Evolutionary conservation across 2,888 invertebrate genomes (phyloP).

Genomic region (Xestia sexstrigata): DNA sequence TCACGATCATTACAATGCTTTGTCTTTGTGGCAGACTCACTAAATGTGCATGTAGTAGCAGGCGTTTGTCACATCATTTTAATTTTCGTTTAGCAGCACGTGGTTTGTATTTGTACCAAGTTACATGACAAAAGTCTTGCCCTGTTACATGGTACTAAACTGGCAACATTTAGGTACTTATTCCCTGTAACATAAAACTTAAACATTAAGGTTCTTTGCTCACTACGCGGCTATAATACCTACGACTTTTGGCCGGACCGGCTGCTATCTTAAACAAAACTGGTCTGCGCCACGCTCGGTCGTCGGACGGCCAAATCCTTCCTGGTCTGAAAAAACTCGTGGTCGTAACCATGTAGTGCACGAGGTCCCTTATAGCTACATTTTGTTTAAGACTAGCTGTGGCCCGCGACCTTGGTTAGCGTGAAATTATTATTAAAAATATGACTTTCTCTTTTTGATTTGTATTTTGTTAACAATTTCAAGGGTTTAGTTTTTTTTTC

Average conservation of each 20-base stretch:
- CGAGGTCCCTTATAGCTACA: neutral
- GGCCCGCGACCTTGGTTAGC: too few species aligned
- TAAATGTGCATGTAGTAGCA: neutral
- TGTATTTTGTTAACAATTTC: too few species aligned
- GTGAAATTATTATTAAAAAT: too few species aligned
- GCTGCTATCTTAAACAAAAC: neutral
- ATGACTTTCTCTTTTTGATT: too few species aligned
- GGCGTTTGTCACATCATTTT: neutral
- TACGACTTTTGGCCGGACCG: neutral
- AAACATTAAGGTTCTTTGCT: neutral
- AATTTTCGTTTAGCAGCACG: neutral
- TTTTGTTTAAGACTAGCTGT: neutral
- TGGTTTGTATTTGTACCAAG: neutral
- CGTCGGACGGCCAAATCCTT: neutral
- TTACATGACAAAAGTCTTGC: neutral
- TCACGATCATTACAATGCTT: slow-evolving; percentile 39
- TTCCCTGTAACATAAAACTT: neutral
- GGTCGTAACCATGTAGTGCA: neutral
- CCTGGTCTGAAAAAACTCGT: neutral
- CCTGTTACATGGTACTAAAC: neutral
- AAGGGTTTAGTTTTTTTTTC: too few species aligned
- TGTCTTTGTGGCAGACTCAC: slow-evolving; percentile 12
- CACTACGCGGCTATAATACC: neutral
- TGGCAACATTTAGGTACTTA: neutral
- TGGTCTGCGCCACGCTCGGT: neutral